A percentile compares a stretch with the other conserved stretches of the same genome.
phyloP scores from a whole-genome alignment of 1,140 invertebrate genomes.

The Drosophila hydei region DNA sequence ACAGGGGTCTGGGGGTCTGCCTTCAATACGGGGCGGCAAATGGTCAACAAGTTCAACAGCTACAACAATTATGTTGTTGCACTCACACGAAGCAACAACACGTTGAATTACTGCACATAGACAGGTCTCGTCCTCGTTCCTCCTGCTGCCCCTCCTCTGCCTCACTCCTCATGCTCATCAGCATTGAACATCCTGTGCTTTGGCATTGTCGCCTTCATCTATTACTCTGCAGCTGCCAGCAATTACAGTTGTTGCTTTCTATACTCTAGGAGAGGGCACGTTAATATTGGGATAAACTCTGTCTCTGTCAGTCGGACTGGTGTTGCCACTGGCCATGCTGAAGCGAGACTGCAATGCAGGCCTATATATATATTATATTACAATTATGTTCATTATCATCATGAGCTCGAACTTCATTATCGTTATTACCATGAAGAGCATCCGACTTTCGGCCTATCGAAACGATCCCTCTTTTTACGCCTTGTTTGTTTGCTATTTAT shows the following conservation, averaged over 20 bases:
- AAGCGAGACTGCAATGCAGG: too few relatives aligned
- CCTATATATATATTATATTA: background rate
- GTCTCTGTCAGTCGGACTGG: background rate
- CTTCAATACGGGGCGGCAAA: constrained; percentile 19
- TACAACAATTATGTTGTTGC: constrained; percentile 65
- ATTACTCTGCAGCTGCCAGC: constrained; percentile 1
- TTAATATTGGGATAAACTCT: background rate
- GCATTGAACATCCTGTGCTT: constrained; percentile 19
- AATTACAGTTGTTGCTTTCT: constrained; percentile 12
- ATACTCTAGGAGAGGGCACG: background rate
- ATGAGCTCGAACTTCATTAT: background rate
- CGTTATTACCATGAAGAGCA: background rate
- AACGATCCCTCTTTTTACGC: background rate
- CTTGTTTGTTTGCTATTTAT: background rate
- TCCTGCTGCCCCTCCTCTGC: background rate
- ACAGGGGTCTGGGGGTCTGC: constrained; percentile 1
- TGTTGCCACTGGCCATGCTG: too few relatives aligned
- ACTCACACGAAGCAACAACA: constrained; percentile 34
- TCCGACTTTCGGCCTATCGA: background rate
- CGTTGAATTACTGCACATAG: constrained; percentile 4
- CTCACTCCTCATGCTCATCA: constrained; percentile 22
- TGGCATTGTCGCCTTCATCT: constrained; percentile 6
- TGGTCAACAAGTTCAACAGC: constrained; percentile 63
- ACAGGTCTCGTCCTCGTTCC: background rate
- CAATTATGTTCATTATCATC: background rate